Evolutionary conservation across 2,113 vertebrate species (phyloP).

Genomic region (Coryphaenoides rupestris): DNA sequence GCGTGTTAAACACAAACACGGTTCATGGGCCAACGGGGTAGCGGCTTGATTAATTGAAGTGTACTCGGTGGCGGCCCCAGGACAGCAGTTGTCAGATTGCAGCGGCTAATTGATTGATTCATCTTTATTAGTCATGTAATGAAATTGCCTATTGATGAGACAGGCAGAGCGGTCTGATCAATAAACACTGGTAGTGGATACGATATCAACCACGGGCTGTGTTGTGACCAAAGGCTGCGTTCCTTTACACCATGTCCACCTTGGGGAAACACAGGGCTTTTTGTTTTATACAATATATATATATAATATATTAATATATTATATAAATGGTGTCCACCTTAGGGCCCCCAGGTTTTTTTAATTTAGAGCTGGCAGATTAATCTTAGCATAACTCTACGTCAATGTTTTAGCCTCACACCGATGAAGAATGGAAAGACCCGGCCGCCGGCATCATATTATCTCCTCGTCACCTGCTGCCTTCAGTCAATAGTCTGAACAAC

Average conservation of each 20-base stretch:
- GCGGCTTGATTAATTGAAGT: conserved; percentile 53
- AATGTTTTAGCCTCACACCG: no score
- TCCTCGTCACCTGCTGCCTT: no score
- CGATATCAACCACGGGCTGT: conserved; percentile 32
- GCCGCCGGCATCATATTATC: no score
- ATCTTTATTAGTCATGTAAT: conserved; percentile 63
- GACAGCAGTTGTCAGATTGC: conserved; percentile 60
- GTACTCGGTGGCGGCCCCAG: conserved; percentile 31
- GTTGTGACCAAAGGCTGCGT: neutral
- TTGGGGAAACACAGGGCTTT: neutral
- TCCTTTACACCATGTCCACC: neutral
- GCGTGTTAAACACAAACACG: conserved; percentile 2
- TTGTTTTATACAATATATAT: no score
- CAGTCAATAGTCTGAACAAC: no score
- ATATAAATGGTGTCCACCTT: no score
- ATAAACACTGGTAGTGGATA: conserved; percentile 44
- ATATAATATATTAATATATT: no score
- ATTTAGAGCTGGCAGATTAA: no score
- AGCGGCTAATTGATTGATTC: conserved; percentile 60
- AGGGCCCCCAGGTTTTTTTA: no score
- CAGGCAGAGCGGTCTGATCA: conserved; percentile 41
- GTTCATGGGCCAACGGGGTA: conserved; percentile 36
- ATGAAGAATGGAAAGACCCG: no score
- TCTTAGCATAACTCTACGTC: no score
- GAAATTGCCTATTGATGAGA: conserved; percentile 59